Percentiles rank a stretch among this genome's conserved stretches.
These are phyloP conservation scores for Malurus leucopterus DNA, from an alignment of 2,797 vertebrate species.

Conservation along the genomic window DNA sequence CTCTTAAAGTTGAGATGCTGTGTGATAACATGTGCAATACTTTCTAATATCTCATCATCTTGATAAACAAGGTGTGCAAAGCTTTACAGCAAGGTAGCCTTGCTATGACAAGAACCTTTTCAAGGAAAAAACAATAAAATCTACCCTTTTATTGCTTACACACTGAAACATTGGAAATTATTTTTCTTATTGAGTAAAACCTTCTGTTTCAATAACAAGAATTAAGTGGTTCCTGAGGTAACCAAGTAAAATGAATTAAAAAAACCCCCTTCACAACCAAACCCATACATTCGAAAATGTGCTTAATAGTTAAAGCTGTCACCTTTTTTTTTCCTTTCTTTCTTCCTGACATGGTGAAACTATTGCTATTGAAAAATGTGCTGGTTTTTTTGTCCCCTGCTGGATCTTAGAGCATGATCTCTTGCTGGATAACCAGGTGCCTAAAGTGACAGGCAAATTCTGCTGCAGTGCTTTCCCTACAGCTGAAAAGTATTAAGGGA, in stretches of 20 bases:
- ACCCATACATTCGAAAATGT: background rate
- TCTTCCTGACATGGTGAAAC: background rate
- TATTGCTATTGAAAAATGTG: background rate
- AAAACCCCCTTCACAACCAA: background rate
- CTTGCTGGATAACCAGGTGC: background rate
- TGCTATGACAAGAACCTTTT: background rate
- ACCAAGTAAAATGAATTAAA: background rate
- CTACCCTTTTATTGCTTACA: background rate
- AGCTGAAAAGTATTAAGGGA: background rate
- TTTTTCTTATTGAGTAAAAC: background rate
- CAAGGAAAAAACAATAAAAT: background rate
- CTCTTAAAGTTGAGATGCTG: background rate
- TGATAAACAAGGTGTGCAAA: background rate
- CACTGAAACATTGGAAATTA: background rate
- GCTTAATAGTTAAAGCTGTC: background rate
- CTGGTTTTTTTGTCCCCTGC: background rate
- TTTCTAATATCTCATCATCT: background rate
- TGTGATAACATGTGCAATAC: background rate
- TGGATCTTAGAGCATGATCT: background rate
- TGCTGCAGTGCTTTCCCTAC: background rate
- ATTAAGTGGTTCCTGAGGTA: background rate
- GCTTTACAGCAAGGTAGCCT: background rate
- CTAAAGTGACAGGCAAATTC: background rate
- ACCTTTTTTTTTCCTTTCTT: background rate
- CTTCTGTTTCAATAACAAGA: slow-evolving; percentile 1